A percentile compares a stretch with the other conserved stretches of the same genome.
These are phyloP conservation scores for Rhinoraja longicauda DNA, from an alignment of 2,797 vertebrate species.

Conservation along the genomic window DNA sequence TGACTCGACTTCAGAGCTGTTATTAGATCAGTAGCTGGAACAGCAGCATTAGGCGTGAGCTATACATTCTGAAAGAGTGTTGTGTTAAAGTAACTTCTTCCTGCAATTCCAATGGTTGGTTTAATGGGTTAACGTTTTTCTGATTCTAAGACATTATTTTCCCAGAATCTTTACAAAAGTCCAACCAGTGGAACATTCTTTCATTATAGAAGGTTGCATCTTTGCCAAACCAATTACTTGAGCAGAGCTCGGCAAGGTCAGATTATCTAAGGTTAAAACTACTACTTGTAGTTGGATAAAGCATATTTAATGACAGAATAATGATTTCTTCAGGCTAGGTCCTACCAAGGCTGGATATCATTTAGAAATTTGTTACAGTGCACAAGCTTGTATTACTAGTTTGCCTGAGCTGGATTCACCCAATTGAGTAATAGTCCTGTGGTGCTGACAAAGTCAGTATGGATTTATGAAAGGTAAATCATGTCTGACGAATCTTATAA, in stretches of 20 bases:
- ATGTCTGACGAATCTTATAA: too few relatives aligned
- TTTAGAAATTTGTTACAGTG: background rate
- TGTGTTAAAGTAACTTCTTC: background rate
- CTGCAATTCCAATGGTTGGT: background rate
- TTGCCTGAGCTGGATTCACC: background rate
- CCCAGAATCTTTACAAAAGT: background rate
- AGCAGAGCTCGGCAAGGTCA: background rate
- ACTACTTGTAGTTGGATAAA: background rate
- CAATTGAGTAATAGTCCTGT: background rate
- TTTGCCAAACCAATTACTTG: background rate
- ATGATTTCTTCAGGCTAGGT: background rate
- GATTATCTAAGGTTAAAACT: background rate
- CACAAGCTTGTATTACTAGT: background rate
- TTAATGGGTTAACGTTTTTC: background rate
- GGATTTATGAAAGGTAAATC: too few relatives aligned
- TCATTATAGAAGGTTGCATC: background rate
- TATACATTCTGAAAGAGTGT: background rate
- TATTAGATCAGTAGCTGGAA: background rate
- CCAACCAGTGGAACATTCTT: background rate
- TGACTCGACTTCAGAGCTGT: background rate
- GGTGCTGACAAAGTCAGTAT: too few relatives aligned
- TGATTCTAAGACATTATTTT: background rate
- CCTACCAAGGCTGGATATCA: too few relatives aligned
- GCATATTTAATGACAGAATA: background rate
- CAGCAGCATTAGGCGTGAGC: background rate